phyloP scores from a whole-genome alignment of 2,888 invertebrate species.

The Zootermopsis nevadensis region DNA sequence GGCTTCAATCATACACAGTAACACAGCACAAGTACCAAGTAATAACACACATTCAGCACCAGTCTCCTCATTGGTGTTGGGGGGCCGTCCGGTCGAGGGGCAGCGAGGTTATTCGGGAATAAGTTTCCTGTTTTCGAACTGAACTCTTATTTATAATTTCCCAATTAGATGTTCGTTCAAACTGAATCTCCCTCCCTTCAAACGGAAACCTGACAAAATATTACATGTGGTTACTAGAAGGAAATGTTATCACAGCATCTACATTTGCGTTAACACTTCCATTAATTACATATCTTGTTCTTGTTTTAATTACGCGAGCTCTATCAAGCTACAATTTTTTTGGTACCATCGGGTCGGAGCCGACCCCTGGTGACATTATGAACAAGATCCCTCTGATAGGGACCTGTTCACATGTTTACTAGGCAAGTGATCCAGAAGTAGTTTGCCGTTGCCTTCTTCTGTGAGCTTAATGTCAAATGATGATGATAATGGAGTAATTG shows the following conservation, averaged over 20 bases:
- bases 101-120: conserved; percentile 7
- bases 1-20: not conserved
- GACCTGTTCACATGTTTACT: no score
- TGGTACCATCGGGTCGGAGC: no score
- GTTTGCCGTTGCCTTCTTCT: no score
- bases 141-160: conserved; percentile 22
- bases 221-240: not conserved
- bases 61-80: not conserved
- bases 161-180: not conserved
- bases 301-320: not conserved
- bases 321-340: no score
- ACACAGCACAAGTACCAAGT: not conserved
- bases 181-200: not conserved
- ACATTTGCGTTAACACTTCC: conserved; percentile 1
- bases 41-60: conserved; percentile 21
- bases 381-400: no score
- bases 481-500: no score
- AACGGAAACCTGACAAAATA: conserved; percentile 18
- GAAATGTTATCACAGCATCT: conserved; percentile 3
- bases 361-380: no score
- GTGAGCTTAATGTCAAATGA: no score
- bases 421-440: no score
- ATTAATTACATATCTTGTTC: not conserved
- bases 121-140: conserved; percentile 31
- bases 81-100: not conserved